A percentile compares a stretch with the other conserved stretches of the same genome.
Conservation (phyloP, 2,888 invertebrate species). For the Thecophora atra region DNA sequence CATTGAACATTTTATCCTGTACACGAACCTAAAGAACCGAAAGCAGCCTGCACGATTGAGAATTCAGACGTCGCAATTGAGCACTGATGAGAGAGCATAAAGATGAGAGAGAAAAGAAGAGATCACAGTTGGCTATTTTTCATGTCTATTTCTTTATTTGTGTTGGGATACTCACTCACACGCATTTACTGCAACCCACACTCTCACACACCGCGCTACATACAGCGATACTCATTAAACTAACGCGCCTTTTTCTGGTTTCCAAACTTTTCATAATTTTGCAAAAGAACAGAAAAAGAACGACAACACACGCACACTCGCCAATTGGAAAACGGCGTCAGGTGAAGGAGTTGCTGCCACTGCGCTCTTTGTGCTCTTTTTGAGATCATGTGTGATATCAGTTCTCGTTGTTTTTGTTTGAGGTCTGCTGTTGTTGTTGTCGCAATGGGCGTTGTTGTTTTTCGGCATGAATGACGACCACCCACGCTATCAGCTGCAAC, state of each 20-base stretch:
- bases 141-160: too few species aligned
- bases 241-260: slow-evolving; percentile 43
- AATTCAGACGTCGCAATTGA: too few species aligned
- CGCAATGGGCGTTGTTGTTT: not conserved
- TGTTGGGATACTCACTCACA: not conserved
- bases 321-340: slow-evolving; percentile 43
- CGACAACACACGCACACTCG: too few species aligned
- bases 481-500: too few species aligned
- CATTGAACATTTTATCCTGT: too few species aligned
- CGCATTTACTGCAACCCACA: not conserved
- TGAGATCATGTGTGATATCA: slow-evolving; percentile 20
- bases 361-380: slow-evolving; percentile 3
- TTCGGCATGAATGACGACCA: not conserved
- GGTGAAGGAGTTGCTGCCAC: slow-evolving; percentile 40
- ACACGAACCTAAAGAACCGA: too few species aligned
- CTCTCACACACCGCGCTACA: slow-evolving; percentile 17
- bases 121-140: too few species aligned
- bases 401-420: not conserved
- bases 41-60: too few species aligned
- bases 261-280: slow-evolving; percentile 17
- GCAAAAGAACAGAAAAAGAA: slow-evolving; percentile 1
- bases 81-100: too few species aligned
- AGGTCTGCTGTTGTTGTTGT: slow-evolving; percentile 15
- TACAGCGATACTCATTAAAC: slow-evolving; percentile 43
- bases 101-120: too few species aligned